Conservation (phyloP, 2,797 vertebrate genomes). For the Dermochelys coriacea region DNA sequence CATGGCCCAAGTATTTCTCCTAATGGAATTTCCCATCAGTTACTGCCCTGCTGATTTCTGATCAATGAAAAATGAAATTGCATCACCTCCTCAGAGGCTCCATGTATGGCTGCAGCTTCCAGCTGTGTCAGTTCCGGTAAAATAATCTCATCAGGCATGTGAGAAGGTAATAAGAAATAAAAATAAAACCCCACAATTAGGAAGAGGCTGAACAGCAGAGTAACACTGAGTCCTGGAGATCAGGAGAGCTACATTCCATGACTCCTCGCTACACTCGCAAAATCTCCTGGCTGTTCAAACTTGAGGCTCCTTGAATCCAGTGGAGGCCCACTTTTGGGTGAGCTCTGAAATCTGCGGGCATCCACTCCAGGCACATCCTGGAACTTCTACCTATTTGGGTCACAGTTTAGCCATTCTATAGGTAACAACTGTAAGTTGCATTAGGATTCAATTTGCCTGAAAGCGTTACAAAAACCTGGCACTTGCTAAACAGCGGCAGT, state of each 20-base stretch:
- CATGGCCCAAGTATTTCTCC: slow-evolving; percentile 74
- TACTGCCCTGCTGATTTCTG: slow-evolving; percentile 89
- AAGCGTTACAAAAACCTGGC: background rate
- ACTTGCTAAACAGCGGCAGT: background rate
- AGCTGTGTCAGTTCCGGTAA: slow-evolving; percentile 89
- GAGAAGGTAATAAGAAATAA: slow-evolving; percentile 87
- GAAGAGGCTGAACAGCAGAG: slow-evolving; percentile 77
- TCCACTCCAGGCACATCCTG: rapidly evolving
- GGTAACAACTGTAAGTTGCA: background rate
- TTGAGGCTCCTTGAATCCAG: rapidly evolving
- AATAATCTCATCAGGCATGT: slow-evolving; percentile 86
- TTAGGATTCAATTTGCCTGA: background rate
- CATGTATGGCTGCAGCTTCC: slow-evolving; percentile 82
- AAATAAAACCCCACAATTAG: slow-evolving; percentile 86
- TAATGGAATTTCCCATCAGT: slow-evolving; percentile 90
- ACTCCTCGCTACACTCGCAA: rapidly evolving
- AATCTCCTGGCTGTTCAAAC: background rate
- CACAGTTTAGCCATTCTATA: background rate
- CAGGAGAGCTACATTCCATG: background rate
- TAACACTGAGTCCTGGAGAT: slow-evolving; percentile 78
- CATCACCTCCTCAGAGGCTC: slow-evolving; percentile 86
- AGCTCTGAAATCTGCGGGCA: rapidly evolving
- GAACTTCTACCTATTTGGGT: background rate
- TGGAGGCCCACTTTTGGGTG: rapidly evolving
- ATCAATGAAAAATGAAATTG: slow-evolving; percentile 91